Evolutionary conservation across 2,888 invertebrate species (phyloP).

Genomic region (Cartodere bifasciata): DNA sequence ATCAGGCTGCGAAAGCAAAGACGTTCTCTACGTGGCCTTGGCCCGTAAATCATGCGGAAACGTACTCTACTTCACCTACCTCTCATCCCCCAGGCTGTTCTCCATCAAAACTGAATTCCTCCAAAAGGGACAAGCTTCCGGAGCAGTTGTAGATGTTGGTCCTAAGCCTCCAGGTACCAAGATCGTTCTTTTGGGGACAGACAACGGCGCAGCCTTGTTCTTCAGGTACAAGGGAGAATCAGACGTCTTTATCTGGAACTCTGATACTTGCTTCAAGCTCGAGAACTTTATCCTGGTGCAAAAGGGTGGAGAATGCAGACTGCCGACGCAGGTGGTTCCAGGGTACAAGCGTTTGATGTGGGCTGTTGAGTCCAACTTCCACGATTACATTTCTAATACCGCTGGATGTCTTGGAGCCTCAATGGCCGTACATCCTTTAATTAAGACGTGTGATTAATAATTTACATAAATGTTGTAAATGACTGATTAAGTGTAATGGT

Average conservation of each 20-base stretch:
- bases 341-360: conserved; percentile 46
- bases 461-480: too few relatives aligned
- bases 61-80: conserved; percentile 49
- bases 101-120: conserved; percentile 51
- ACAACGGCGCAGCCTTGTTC: conserved; percentile 43
- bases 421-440: conserved; percentile 45
- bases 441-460: conserved; percentile 37
- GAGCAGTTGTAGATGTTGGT: conserved; percentile 41
- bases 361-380: conserved; percentile 50
- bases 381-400: conserved; percentile 47
- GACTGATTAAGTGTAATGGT: too few relatives aligned
- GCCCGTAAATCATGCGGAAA: conserved; percentile 44
- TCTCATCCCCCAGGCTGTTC: conserved; percentile 48
- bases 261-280: conserved; percentile 33
- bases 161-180: conserved; percentile 37
- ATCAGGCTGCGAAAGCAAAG: conserved; percentile 39
- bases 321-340: conserved; percentile 46
- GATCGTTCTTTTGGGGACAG: conserved; percentile 49
- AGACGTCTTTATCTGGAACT: conserved; percentile 48
- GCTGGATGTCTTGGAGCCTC: conserved; percentile 46
- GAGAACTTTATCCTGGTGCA: conserved; percentile 42
- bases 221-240: conserved; percentile 47
- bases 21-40: conserved; percentile 54
- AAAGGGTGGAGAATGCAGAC: conserved; percentile 37
- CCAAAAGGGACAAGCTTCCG: conserved; percentile 42